Evolutionary conservation across 1,140 invertebrate species (phyloP), one percentile per base, ranked within the genome.

Genomic region (Drosophila parvula): DNA sequence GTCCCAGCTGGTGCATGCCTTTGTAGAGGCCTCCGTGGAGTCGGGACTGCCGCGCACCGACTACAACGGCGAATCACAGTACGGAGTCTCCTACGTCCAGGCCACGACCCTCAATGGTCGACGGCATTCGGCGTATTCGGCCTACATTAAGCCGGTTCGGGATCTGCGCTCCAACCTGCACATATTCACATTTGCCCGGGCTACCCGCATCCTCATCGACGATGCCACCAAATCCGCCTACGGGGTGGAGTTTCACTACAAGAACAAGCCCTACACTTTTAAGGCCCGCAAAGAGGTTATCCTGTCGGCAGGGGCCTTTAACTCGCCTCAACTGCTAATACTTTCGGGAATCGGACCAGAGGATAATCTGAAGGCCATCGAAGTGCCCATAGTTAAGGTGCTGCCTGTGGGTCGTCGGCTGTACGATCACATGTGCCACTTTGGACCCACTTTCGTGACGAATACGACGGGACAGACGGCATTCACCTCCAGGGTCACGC

Each of bases 241-340:
- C 22, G 95, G 95, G 2, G 94, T 97, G 0, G 93, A 95, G 81
- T 96, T 95, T 78, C 63, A 93, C 5, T 93, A 93, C 47, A 92
- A 93, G 36, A 92, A 92, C 32, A 90, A 83, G 30, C 55, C 71
- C 4, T 93, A 93, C 55, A 90, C 90, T 38, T 93, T 94, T 7
- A 92, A 92, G 60, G 95, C 95, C 0, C 92, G 90, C n/a, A 96
- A 94, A 77, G 96, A 96, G 91, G 94, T 96, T 0, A 95, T 96
- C 38, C 50, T 96, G 9, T 95, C 95, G 38, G 96, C 95, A 10
- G 97, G 96, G 0, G 93, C 96, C 0, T 95, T 97, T 38, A 96
- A 96, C 86, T 96, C 96, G 1, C 96, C 96, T 0, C 96, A 97
- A 91, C 77, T 98, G 9, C 91, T 98, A 30, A 96, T 97, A 95